A percentile compares a stretch with the other conserved stretches of the same genome.
Conservation (phyloP, 2,888 invertebrate genomes). For the Blomia tropicalis region DNA sequence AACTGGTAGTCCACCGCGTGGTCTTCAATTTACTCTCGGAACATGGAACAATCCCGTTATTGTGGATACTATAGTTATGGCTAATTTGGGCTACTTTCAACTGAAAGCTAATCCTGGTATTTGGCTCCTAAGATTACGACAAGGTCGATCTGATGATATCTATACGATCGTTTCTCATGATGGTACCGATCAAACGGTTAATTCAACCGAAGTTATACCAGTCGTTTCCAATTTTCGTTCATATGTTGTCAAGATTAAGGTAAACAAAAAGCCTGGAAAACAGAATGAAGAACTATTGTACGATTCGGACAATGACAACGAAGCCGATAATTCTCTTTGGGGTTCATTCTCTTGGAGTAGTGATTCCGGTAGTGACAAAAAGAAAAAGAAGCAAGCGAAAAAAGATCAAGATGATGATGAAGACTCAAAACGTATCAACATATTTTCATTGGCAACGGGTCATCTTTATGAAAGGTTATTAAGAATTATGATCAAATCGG, state of each 20-base stretch:
- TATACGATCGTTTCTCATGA: slow-evolving; percentile 75
- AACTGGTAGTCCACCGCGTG: slow-evolving; percentile 80
- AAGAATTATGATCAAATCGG: slow-evolving; percentile 96
- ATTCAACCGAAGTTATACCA: slow-evolving; percentile 55
- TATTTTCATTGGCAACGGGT: slow-evolving; percentile 94
- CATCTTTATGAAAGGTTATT: slow-evolving; percentile 91
- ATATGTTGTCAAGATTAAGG: slow-evolving; percentile 70
- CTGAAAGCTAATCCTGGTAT: slow-evolving; percentile 94
- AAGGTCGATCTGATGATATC: slow-evolving; percentile 83
- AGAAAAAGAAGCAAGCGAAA: slow-evolving; percentile 25
- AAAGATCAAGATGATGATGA: slow-evolving; percentile 34
- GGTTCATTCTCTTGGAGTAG: slow-evolving; percentile 20
- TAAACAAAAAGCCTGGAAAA: slow-evolving; percentile 71
- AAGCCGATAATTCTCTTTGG: slow-evolving; percentile 31
- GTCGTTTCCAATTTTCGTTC: slow-evolving; percentile 66
- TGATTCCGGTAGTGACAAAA: neutral
- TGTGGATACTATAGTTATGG: slow-evolving; percentile 99
- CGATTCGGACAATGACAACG: slow-evolving; percentile 49
- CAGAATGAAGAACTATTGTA: slow-evolving; percentile 66
- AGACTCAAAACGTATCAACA: slow-evolving; percentile 67
- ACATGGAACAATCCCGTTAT: slow-evolving; percentile 45
- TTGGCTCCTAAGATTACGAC: slow-evolving; percentile 71
- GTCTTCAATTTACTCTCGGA: slow-evolving; percentile 86
- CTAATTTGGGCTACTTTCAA: slow-evolving; percentile 96
- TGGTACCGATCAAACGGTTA: slow-evolving; percentile 52